These are phyloP conservation scores for Takifugu bimaculatus DNA, from an alignment of 2,113 vertebrate genomes.

Conservation along the genomic window DNA sequence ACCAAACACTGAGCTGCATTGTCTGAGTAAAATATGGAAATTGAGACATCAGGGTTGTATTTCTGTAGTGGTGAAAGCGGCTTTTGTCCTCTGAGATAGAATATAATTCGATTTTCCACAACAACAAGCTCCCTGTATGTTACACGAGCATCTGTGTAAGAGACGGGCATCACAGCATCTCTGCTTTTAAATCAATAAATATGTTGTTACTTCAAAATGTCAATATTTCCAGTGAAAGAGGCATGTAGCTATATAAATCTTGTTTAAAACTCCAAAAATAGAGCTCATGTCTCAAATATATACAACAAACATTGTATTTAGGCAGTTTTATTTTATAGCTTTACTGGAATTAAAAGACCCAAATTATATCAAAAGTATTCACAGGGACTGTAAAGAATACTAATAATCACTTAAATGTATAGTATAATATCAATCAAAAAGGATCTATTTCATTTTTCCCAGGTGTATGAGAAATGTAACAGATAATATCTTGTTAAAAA, in stretches of 20 bases:
- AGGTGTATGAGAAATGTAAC: too few relatives aligned
- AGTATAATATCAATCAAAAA: too few relatives aligned
- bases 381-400: too few relatives aligned
- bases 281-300: neutral
- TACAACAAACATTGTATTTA: neutral
- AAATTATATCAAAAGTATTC: too few relatives aligned
- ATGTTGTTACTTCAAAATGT: conserved; percentile 32
- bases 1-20: conserved; percentile 2
- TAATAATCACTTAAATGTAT: too few relatives aligned
- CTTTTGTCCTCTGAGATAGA: conserved; percentile 26
- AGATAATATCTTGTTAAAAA: too few relatives aligned
- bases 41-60: conserved; percentile 20
- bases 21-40: conserved; percentile 22
- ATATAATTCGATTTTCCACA: conserved; percentile 44
- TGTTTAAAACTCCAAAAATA: neutral
- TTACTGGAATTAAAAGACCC: too few relatives aligned
- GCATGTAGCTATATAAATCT: neutral
- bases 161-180: conserved; percentile 7
- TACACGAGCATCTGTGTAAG: neutral
- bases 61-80: conserved; percentile 19
- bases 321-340: too few relatives aligned
- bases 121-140: conserved; percentile 32
- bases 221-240: too few relatives aligned
- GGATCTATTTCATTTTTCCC: too few relatives aligned
- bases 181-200: conserved; percentile 48